Conservation (phyloP, 2,888 invertebrate genomes). For the Diadegma fenestrale region DNA sequence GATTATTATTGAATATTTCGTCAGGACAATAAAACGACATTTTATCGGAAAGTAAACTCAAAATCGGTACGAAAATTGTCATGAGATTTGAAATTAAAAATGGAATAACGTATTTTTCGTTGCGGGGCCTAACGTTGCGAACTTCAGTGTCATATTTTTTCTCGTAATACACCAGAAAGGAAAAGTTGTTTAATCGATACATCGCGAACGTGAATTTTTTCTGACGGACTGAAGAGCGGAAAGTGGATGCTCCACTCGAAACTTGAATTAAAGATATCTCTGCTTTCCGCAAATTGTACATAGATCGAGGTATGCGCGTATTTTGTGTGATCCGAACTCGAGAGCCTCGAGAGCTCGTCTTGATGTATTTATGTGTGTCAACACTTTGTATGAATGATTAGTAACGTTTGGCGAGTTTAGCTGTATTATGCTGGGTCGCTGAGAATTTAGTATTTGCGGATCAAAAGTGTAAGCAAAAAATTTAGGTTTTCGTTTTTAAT, state of each 20-base stretch:
- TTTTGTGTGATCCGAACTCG: slow-evolving; percentile 44
- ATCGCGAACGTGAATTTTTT: slow-evolving; percentile 18
- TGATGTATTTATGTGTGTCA: slow-evolving; percentile 64
- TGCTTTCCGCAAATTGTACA: slow-evolving; percentile 66
- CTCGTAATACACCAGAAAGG: not conserved
- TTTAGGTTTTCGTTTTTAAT: not conserved
- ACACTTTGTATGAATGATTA: slow-evolving; percentile 47
- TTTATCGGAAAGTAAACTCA: too few relatives aligned
- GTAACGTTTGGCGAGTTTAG: slow-evolving; percentile 34
- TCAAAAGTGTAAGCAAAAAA: not conserved
- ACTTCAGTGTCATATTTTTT: too few relatives aligned
- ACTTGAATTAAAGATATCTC: slow-evolving; percentile 53
- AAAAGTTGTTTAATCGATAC: not conserved
- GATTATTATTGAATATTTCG: too few relatives aligned
- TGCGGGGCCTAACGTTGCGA: too few relatives aligned
- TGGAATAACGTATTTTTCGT: too few relatives aligned
- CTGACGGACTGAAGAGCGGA: slow-evolving; percentile 53
- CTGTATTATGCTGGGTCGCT: slow-evolving; percentile 18
- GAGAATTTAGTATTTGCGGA: slow-evolving; percentile 16
- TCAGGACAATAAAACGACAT: too few relatives aligned
- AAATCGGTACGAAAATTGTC: too few relatives aligned
- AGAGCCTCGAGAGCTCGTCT: slow-evolving; percentile 51
- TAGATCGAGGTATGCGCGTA: slow-evolving; percentile 51
- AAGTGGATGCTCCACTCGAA: slow-evolving; percentile 73
- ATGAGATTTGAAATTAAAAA: too few relatives aligned